Evolutionary conservation across 2,113 vertebrate species (phyloP).

Genomic region (Festucalex cinctus): DNA sequence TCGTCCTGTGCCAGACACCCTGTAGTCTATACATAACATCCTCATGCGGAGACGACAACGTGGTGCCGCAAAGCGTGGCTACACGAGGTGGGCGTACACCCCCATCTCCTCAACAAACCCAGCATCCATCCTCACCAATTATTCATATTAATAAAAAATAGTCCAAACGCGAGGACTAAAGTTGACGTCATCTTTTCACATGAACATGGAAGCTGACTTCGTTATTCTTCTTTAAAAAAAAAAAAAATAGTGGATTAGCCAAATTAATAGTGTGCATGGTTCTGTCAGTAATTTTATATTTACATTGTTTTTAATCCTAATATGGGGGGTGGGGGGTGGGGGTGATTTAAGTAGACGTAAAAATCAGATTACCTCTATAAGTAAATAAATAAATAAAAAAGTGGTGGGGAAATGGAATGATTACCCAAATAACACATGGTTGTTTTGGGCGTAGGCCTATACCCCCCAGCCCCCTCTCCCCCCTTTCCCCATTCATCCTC

Average conservation of each 20-base stretch:
- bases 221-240: background rate
- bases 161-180: background rate
- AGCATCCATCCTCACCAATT: background rate
- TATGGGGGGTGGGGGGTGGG: background rate
- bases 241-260: no score
- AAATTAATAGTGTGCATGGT: no score
- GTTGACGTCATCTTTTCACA: conserved; percentile 48
- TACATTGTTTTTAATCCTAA: background rate
- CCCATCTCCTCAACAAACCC: conserved; percentile 18
- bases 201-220: background rate
- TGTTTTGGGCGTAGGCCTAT: no score
- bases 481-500: background rate
- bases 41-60: conserved; percentile 66
- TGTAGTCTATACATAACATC: conserved; percentile 60
- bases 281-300: background rate
- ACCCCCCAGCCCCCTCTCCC: background rate
- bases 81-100: conserved; percentile 64
- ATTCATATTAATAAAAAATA: background rate
- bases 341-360: background rate
- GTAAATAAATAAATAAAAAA: no score
- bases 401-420: no score
- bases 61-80: conserved; percentile 65
- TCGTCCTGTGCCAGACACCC: conserved; percentile 40
- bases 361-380: background rate
- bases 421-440: no score